Percentiles rank a stretch among this genome's conserved stretches.
phyloP scores from a whole-genome alignment of 2,113 vertebrate species.

The Heterotis niloticus region DNA sequence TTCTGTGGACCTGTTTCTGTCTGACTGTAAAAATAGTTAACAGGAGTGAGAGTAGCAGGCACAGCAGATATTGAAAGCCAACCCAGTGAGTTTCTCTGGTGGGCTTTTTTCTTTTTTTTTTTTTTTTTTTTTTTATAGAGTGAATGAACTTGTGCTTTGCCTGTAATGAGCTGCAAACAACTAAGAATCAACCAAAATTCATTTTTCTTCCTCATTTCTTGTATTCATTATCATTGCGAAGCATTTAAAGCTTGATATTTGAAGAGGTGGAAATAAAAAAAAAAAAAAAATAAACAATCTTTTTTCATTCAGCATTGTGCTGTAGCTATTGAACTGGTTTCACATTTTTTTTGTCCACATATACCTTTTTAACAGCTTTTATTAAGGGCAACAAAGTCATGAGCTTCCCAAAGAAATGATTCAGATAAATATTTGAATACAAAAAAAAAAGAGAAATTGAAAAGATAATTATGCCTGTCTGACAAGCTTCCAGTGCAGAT shows the following conservation, averaged over 20 bases:
- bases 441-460: not conserved
- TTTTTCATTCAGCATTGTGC: not conserved
- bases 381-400: not conserved
- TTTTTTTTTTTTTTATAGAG: not conserved
- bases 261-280: not conserved
- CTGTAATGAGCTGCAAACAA: not conserved
- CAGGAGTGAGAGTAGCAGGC: no score
- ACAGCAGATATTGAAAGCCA: no score
- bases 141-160: not conserved
- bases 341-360: not conserved
- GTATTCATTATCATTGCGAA: not conserved
- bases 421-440: not conserved
- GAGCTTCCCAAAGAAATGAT: not conserved
- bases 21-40: no score
- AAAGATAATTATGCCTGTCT: not conserved
- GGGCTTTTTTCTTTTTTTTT: not conserved
- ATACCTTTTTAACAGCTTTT: not conserved
- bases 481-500: not conserved
- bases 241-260: not conserved
- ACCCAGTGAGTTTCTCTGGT: no score
- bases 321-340: not conserved
- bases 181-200: no score
- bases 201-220: no score
- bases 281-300: not conserved
- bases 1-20: no score